Evolutionary conservation across 2,113 vertebrate species (phyloP).

Genomic region (Gymnorhina tibicen): DNA sequence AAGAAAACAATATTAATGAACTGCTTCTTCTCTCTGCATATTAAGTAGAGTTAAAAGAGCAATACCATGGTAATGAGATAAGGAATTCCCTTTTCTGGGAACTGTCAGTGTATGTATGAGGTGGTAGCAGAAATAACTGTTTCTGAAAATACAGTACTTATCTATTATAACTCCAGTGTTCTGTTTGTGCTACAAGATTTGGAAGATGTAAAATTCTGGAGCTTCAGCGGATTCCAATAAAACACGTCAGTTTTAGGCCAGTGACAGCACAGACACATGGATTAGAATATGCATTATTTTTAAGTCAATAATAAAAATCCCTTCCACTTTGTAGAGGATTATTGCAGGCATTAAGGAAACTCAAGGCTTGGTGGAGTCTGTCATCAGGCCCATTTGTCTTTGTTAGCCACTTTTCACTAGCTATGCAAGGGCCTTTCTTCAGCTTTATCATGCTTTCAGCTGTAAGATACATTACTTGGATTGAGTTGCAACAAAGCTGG

Average conservation of each 20-base stretch:
- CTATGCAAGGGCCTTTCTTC: neutral
- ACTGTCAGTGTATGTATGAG: neutral
- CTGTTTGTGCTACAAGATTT: neutral
- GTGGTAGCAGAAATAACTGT: neutral
- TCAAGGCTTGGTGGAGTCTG: neutral
- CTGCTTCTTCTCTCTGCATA: neutral
- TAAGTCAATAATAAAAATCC: neutral
- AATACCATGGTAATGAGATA: neutral
- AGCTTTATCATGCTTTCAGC: neutral
- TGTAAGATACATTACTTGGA: neutral
- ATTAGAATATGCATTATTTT: neutral
- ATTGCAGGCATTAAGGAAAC: neutral
- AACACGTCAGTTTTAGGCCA: neutral
- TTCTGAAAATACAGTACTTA: neutral
- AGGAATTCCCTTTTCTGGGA: neutral
- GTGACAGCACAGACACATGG: neutral
- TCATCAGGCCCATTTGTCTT: neutral
- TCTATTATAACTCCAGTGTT: neutral
- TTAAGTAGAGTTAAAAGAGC: neutral
- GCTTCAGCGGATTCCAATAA: neutral
- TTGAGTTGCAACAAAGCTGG: neutral
- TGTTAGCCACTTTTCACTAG: neutral
- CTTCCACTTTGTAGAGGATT: neutral
- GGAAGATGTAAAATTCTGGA: neutral
- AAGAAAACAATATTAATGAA: conserved; percentile 16